Evolutionary conservation across 1,140 invertebrate species (phyloP).

Genomic region (Atta cephalotes): DNA sequence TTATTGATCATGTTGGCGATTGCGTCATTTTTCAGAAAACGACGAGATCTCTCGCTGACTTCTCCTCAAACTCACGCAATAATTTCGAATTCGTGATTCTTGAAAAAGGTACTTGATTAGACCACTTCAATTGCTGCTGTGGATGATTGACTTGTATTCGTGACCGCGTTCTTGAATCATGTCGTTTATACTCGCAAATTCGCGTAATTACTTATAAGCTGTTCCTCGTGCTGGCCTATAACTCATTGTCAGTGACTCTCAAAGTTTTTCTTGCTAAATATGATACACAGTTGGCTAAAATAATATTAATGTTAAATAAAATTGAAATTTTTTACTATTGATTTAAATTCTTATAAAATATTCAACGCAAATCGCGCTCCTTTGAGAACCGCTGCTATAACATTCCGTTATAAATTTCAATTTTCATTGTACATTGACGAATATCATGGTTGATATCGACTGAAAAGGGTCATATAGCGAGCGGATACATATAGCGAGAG

Average conservation of each 20-base stretch:
- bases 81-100: conserved; percentile 21
- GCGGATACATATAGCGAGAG: not conserved
- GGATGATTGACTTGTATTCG: conserved; percentile 44
- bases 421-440: conserved; percentile 6
- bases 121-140: not conserved
- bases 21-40: not conserved
- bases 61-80: not conserved
- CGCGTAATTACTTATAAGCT: conserved; percentile 27
- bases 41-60: not conserved
- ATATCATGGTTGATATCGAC: conserved; percentile 1
- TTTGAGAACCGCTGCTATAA: conserved; percentile 11
- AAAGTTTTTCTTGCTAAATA: not conserved
- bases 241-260: not conserved
- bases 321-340: not conserved
- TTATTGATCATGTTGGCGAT: not conserved
- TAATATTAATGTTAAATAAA: not conserved
- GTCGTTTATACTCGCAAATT: conserved; percentile 27
- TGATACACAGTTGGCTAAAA: not conserved
- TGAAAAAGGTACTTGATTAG: conserved; percentile 40
- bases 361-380: not conserved
- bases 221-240: not conserved
- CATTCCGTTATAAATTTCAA: conserved; percentile 7
- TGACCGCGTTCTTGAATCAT: conserved; percentile 7
- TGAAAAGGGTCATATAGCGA: conserved; percentile 8
- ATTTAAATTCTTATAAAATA: not conserved